Percentiles rank a stretch among this genome's conserved stretches.
phyloP scores from a whole-genome alignment of 2,797 vertebrate species.

The Tenualosa thibaudeaui region DNA sequence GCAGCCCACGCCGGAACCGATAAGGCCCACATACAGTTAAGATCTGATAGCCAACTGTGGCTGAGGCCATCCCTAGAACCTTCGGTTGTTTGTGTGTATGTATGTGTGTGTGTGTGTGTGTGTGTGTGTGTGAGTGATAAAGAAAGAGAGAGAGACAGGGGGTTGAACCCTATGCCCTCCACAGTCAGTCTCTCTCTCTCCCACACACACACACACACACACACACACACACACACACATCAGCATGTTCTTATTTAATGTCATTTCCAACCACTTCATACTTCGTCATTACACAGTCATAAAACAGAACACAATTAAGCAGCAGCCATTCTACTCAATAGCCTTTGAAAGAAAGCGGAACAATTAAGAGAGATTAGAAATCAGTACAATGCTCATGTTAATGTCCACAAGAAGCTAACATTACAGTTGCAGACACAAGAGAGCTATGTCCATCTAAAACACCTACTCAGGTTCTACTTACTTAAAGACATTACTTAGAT shows the following conservation, averaged over 20 bases:
- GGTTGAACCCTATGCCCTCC: not conserved
- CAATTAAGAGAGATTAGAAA: not conserved
- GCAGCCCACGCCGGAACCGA: not conserved
- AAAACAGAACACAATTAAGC: not conserved
- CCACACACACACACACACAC: not conserved
- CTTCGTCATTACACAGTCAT: not conserved
- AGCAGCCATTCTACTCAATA: not conserved
- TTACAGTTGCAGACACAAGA: not conserved
- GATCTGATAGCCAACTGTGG: not conserved
- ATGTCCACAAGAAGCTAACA: not conserved
- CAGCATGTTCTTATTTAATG: not conserved
- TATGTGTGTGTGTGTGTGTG: slow-evolving; percentile 4
- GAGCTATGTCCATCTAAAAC: not conserved
- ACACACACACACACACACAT: not conserved
- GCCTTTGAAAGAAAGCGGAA: not conserved
- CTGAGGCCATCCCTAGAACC: not conserved
- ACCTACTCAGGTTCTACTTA: not conserved
- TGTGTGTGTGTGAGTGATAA: not conserved
- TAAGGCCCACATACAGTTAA: too few species aligned
- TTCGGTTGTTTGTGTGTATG: not conserved
- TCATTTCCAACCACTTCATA: too few species aligned
- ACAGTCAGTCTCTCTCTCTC: not conserved
- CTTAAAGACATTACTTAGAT: not conserved
- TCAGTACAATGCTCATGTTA: not conserved
- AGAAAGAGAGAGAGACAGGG: not conserved